These are phyloP conservation scores for Pristionchus japonicus DNA, from an alignment of 2,888 invertebrate species.

Conservation along the genomic window DNA sequence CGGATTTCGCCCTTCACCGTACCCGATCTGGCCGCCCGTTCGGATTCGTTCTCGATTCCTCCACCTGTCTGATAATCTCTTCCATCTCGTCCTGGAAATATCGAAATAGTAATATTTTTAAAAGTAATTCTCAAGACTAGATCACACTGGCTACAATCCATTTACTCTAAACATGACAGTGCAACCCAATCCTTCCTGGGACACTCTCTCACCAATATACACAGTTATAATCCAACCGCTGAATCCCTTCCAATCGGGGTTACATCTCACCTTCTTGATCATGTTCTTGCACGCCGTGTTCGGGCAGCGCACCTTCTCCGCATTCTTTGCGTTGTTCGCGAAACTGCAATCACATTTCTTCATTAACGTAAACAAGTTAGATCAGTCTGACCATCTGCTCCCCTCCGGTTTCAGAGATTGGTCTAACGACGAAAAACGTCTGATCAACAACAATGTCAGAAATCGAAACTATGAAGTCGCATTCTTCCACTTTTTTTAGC, in stretches of 20 bases:
- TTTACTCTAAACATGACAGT: background rate
- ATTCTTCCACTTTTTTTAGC: no score
- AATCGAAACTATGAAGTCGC: no score
- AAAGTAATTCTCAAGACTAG: background rate
- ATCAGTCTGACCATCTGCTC: background rate
- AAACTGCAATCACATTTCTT: background rate
- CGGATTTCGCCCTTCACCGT: no score
- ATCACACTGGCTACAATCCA: background rate
- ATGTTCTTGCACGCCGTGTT: background rate
- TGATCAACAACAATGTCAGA: no score
- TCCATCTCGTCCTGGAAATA: conserved; percentile 1
- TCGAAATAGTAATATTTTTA: background rate
- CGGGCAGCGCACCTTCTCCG: background rate
- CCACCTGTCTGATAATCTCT: background rate
- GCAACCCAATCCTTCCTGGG: background rate
- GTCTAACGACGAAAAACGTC: no score
- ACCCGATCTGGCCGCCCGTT: background rate
- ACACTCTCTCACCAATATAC: no score
- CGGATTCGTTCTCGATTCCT: background rate
- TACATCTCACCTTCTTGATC: conserved; percentile 16
- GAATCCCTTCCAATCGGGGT: background rate
- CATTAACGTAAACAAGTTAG: background rate
- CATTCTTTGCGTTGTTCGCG: background rate
- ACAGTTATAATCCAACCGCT: no score
- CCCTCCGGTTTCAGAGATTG: background rate